Conservation (phyloP, 23 tunicate species). For the Styela clava region DNA sequence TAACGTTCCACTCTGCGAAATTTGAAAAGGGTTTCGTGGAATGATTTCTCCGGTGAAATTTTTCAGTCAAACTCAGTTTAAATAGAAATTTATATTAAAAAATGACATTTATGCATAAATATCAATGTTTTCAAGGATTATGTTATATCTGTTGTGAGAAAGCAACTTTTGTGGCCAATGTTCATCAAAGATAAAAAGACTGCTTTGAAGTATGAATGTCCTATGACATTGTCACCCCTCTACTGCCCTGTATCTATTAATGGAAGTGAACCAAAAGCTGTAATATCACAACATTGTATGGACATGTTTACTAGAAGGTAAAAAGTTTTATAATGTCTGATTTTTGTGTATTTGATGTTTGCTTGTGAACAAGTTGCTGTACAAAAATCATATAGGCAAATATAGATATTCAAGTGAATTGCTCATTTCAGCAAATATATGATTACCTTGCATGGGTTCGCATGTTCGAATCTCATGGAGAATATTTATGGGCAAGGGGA, state of each 20-base stretch:
- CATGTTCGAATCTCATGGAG: not conserved
- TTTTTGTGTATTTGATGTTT: not conserved
- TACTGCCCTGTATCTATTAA: slow-evolving; percentile 57
- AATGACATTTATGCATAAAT: too few species aligned
- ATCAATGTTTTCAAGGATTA: too few species aligned
- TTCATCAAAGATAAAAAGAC: slow-evolving; percentile 29
- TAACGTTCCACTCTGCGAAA: too few species aligned
- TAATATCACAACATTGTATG: slow-evolving; percentile 83
- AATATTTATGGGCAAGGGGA: too few species aligned
- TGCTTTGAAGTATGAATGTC: slow-evolving; percentile 71
- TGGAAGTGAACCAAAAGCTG: slow-evolving; percentile 60
- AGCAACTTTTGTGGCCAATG: slow-evolving; percentile 88
- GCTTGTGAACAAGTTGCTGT: not conserved
- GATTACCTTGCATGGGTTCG: too few species aligned
- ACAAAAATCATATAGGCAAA: too few species aligned
- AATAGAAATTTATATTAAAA: too few species aligned
- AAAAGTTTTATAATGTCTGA: not conserved
- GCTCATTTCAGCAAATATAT: too few species aligned
- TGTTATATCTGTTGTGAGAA: slow-evolving; percentile 44
- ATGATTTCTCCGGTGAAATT: too few species aligned
- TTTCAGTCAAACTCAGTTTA: too few species aligned
- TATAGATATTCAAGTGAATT: too few species aligned
- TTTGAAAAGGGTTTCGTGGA: too few species aligned
- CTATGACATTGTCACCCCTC: slow-evolving; percentile 80
- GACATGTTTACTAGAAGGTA: slow-evolving; percentile 93